phyloP scores from a whole-genome alignment of 2,113 vertebrate genomes.

The Chionis minor region DNA sequence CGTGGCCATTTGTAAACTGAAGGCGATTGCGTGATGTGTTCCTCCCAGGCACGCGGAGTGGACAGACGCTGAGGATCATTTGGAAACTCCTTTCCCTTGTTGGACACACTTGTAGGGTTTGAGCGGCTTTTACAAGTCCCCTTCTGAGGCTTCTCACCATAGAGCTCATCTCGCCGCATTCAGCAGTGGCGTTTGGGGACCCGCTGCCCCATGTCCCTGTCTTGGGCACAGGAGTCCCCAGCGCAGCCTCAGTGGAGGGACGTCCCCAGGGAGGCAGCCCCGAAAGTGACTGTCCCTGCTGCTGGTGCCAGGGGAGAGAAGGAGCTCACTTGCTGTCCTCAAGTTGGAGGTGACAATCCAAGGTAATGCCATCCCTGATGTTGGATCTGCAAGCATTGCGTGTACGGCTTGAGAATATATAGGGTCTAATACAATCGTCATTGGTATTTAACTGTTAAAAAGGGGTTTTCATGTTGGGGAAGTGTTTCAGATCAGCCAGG shows the following conservation, averaged over 20 bases:
- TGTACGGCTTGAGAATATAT: neutral
- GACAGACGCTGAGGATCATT: neutral
- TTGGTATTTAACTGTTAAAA: neutral
- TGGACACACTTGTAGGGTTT: rapidly evolving
- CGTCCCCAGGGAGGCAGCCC: neutral
- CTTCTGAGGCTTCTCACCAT: too few relatives aligned
- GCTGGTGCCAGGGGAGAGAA: neutral
- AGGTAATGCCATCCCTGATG: rapidly evolving
- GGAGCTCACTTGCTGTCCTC: neutral
- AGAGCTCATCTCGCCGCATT: neutral
- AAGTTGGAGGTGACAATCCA: neutral
- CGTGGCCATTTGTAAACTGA: constrained; percentile 4
- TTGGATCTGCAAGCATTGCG: neutral
- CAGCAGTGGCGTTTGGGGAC: neutral
- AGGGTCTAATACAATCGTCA: neutral
- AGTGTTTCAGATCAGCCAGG: neutral
- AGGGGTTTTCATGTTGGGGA: neutral
- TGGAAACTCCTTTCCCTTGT: neutral
- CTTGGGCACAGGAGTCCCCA: too few relatives aligned
- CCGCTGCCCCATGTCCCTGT: neutral
- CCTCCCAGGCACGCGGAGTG: neutral
- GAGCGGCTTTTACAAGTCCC: neutral
- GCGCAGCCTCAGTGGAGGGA: neutral
- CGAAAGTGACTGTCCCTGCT: neutral
- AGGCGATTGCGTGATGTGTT: neutral